A percentile compares a stretch with the other conserved stretches of the same genome.
Evolutionary conservation across 2,113 vertebrate species (phyloP).

Genomic region (Cavia porcellus): DNA sequence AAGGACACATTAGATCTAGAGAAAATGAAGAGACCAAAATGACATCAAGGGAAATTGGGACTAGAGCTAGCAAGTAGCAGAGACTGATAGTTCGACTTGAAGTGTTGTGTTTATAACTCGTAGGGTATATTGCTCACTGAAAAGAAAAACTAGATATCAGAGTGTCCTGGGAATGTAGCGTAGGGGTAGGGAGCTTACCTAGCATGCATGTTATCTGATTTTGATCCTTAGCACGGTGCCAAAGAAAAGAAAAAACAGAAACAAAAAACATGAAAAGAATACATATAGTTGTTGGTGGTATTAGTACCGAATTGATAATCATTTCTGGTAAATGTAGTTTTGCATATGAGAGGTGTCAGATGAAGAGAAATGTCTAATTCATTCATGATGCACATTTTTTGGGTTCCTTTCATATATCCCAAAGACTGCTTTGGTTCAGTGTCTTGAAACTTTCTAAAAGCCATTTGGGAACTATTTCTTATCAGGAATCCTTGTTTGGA

Average conservation of each 20-base stretch:
- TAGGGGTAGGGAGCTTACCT: not conserved
- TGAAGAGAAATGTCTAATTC: not conserved
- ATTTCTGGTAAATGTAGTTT: not conserved
- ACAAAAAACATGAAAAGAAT: not conserved
- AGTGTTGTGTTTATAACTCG: not conserved
- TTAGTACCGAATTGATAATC: not conserved
- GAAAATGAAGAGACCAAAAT: not conserved
- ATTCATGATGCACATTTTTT: not conserved
- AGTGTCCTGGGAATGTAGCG: not conserved
- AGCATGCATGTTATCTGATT: not conserved
- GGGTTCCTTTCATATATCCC: not conserved
- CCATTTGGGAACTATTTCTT: not conserved
- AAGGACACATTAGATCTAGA: not conserved
- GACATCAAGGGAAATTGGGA: not conserved
- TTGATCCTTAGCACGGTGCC: not conserved
- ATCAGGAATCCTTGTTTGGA: not conserved
- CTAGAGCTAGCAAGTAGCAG: not conserved
- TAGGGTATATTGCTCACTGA: not conserved
- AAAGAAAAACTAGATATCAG: not conserved
- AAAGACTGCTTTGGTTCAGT: not conserved
- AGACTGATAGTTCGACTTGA: not conserved
- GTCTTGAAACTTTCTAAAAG: constrained; percentile 21
- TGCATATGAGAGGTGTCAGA: not conserved
- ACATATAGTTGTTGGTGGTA: not conserved
- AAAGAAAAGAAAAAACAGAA: not conserved